phyloP scores from a whole-genome alignment of 1,140 invertebrate species.

The Aphidius ervi region DNA sequence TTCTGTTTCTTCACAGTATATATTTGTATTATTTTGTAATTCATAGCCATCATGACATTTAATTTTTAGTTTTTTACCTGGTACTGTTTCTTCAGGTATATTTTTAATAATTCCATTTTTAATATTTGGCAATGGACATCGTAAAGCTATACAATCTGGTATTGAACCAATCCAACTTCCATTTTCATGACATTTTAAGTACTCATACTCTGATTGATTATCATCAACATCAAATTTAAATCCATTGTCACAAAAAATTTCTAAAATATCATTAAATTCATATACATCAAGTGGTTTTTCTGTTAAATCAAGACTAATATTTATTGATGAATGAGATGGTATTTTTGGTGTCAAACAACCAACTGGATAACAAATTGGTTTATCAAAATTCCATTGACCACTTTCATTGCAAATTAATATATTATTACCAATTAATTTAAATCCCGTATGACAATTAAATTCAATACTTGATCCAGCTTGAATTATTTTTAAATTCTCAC shows the following conservation, averaged over 20 bases:
- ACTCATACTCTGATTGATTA: constrained; percentile 30
- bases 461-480: constrained; percentile 50
- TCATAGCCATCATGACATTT: constrained; percentile 6
- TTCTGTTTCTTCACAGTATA: background rate
- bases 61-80: background rate
- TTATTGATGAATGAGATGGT: constrained; percentile 20
- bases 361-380: constrained; percentile 38
- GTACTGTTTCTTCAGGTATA: background rate
- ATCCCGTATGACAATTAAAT: constrained; percentile 50
- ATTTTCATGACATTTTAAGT: constrained; percentile 38
- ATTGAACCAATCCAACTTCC: constrained; percentile 42
- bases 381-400: constrained; percentile 49
- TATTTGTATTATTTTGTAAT: background rate
- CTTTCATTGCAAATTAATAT: constrained; percentile 51
- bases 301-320: constrained; percentile 1
- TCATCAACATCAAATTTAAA: constrained; percentile 33
- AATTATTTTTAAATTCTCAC: constrained; percentile 41
- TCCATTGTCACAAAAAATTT: constrained; percentile 29
- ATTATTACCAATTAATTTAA: constrained; percentile 43
- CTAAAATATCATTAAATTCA: constrained; percentile 27
- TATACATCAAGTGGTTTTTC: constrained; percentile 21
- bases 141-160: constrained; percentile 31
- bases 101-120: constrained; percentile 22
- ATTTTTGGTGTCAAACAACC: constrained; percentile 34
- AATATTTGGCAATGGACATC: constrained; percentile 29